Base-by-base conservation (phyloP, 2,888 invertebrate species). In the Candidula unifasciata region DNA sequence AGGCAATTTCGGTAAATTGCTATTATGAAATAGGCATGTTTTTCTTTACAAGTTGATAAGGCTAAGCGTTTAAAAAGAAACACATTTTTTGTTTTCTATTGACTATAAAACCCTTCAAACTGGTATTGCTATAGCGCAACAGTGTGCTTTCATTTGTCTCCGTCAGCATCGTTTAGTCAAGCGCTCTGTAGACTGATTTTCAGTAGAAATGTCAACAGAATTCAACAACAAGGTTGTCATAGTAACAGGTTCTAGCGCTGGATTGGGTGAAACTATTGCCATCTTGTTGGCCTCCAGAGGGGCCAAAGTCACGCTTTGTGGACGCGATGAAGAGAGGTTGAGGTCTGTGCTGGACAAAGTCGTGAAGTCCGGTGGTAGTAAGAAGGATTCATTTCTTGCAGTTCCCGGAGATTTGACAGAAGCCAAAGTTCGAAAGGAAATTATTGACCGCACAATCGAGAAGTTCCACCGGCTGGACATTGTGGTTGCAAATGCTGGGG, bases 211-310 rank as follows among this genome's bases (percentile, higher is more conserved):
- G 44, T 6, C 44, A 10, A 16, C 64, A 64, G 16, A 18, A 27
- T 27, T 80, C 24, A 74, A 27, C 37, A 68, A 30, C 5, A 73
- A 35, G 6, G 44, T 54, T 68, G 78, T 24, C 16, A 35, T 84
- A 30, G 24, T 60, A 24, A 80, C 60, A 2, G 78, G 79, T 37
- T 60, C 76, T 44, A 73, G 76, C n/a, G 54, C 82, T n/a, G 74
- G 74, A 16, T 27, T 73, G 5, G 71, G 64, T 27, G 27, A 66
- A 52, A 35, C 52, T 5, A 57, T 52, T 54, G 78, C 74, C 64
- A 85, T 87, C 87, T 37, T 83, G 86, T 64, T 88, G 77, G 27
- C 85, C 44, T 13, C n/a, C 2, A 30, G 37, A 3, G 79, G 79
- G 10, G 79, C 79, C 21, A 24, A 27, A 6, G 80, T 80, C 10